Evolutionary conservation across 2,888 invertebrate genomes (phyloP), one percentile per base, ranked within the genome.

Genomic region (Pelosia muscerda): DNA sequence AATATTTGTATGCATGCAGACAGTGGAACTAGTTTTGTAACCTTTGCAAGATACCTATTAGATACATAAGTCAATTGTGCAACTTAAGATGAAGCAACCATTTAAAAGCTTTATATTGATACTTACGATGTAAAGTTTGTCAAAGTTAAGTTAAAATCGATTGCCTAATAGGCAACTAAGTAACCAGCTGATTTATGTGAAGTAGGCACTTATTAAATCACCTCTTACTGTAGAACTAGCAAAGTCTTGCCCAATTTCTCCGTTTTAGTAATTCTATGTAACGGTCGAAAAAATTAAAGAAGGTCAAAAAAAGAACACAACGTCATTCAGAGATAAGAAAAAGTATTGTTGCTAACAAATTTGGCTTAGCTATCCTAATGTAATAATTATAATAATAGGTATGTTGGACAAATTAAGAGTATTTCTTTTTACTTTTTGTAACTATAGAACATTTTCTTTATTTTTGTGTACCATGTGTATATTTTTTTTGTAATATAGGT

Each of bases 131-230:
- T 25, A 25, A 38, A 23, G 59, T 38, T 23, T 23, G 38, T 25
- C 4, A 25, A 55, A 59, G 28, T 54, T 22, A 58, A 13, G 31
- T 56, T 69, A 62, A 60, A 71, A 76, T 68, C 63, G 74, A 66
- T 90, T 90, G 83, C 89, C 73, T 79, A 89, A 90, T 66, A 74
- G 34, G 66, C 49, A 68, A 67, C 74, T 69, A 38, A 38, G 38
- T 38, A 75, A 61, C 82, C 72, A 86, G 85, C 84, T 86, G 90
- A 89, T 90, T 92, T 90, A 80, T 86, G 84, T 87, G 83, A 72
- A 80, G 73, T 78, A 71, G 70, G 82, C 86, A 86, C 84, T 84
- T 85, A 42, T 66, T 31, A 63, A 74, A 70, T 60, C 71, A 73
- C 75, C 77, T n/a, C n/a, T 76, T 73, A 77, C 72, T 74, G 73